A percentile compares a stretch with the other conserved stretches of the same genome.
These are phyloP conservation scores for Agapetus fuscipes DNA, from an alignment of 2,888 invertebrate genomes.

Conservation along the genomic window DNA sequence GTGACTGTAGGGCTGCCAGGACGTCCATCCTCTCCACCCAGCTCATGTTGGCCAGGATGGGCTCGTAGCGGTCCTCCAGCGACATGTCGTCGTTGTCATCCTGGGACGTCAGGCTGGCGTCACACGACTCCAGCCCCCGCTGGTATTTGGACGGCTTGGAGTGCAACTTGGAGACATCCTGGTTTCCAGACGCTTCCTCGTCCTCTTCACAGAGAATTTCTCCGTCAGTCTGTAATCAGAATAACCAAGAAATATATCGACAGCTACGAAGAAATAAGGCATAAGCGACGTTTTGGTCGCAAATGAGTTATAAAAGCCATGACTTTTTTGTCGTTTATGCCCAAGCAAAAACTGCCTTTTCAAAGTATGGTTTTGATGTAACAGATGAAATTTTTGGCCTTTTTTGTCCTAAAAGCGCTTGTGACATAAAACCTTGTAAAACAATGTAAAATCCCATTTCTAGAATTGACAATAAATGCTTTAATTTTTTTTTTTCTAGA, in stretches of 20 bases:
- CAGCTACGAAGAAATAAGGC: too few relatives aligned
- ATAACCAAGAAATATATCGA: constrained; percentile 3
- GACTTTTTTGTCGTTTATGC: too few relatives aligned
- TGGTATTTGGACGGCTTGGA: constrained; percentile 26
- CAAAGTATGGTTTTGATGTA: too few relatives aligned
- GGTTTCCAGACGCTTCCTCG: constrained; percentile 25
- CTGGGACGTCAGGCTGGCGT: neutral
- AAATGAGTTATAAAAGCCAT: too few relatives aligned
- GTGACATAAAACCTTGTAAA: too few relatives aligned
- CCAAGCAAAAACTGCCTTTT: too few relatives aligned
- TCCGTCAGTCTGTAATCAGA: constrained; percentile 46
- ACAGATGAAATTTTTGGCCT: too few relatives aligned
- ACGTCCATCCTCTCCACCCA: constrained; percentile 82
- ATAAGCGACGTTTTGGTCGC: too few relatives aligned
- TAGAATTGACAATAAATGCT: too few relatives aligned
- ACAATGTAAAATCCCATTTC: too few relatives aligned
- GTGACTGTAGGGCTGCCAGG: constrained; percentile 63
- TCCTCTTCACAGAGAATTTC: constrained; percentile 48
- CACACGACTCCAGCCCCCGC: constrained; percentile 23
- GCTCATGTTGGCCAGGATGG: constrained; percentile 63
- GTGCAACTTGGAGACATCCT: constrained; percentile 3
- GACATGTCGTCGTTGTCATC: constrained; percentile 31
- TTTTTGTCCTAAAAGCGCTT: too few relatives aligned
- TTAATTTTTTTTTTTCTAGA: too few relatives aligned
- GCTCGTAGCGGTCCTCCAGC: constrained; percentile 60